A percentile compares a stretch with the other conserved stretches of the same genome.
Evolutionary conservation across 2,888 invertebrate species (phyloP).

Genomic region (Pseudococcus viburni): DNA sequence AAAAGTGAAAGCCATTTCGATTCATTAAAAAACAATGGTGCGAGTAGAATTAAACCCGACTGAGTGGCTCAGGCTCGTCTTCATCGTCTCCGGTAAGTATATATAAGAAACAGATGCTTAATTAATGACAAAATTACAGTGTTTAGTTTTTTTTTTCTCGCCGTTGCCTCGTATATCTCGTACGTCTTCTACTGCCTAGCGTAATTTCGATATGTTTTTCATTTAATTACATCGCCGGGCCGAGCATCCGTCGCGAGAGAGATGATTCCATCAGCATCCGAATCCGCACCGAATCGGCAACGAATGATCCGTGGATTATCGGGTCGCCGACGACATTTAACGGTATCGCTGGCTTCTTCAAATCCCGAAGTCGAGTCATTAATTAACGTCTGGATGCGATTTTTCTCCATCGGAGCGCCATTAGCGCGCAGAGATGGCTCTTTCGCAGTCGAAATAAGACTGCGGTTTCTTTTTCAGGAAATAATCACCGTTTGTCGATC

Average conservation of each 20-base stretch:
- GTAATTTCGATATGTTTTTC: too few relatives aligned
- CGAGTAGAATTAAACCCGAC: constrained; percentile 41
- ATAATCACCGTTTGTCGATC: constrained; percentile 11
- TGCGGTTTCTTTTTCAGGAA: constrained; percentile 36
- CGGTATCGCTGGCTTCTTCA: not conserved
- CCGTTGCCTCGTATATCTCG: not conserved
- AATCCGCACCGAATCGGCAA: not conserved
- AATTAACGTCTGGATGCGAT: not conserved
- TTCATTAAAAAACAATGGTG: constrained; percentile 56
- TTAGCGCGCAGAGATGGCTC: not conserved
- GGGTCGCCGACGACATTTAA: constrained; percentile 7
- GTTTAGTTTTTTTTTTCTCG: constrained; percentile 41
- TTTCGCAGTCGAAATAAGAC: not conserved
- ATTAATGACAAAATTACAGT: constrained; percentile 57
- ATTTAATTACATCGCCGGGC: too few relatives aligned
- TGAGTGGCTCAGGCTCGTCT: constrained; percentile 20
- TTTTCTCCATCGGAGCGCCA: not conserved
- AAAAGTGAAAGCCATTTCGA: constrained; percentile 56
- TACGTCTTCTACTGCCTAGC: too few relatives aligned
- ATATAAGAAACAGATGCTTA: constrained; percentile 21
- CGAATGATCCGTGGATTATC: not conserved
- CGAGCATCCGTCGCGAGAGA: too few relatives aligned
- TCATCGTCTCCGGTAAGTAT: not conserved
- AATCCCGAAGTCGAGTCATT: not conserved
- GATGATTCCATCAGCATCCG: too few relatives aligned